Base-by-base conservation (phyloP, 2,797 vertebrate species). In the Ctenopoma multispine region DNA sequence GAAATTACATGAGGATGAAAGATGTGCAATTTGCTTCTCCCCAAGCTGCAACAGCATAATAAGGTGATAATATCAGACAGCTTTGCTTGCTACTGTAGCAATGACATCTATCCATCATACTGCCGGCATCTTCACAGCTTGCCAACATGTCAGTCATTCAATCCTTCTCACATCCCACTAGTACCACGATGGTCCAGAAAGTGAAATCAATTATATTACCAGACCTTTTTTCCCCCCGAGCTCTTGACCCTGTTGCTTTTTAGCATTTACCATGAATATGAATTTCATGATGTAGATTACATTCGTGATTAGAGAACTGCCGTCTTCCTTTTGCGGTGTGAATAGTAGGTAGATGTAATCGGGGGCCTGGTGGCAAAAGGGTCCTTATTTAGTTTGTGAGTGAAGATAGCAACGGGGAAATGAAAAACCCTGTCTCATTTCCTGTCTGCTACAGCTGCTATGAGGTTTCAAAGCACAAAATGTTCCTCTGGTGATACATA, bases 341-440 rank as follows among this genome's bases (percentile, higher is more conserved):
- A 85, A 89, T 57, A 85, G 80, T 85, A 86, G 89, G 88, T 84
- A 91, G 88, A 94, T 93, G 87, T 91, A 93, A 94, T 92, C 90
- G 63, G 75, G 76, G 79, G 73, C 62, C 73, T 69, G 56, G 75
- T 86, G 83, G 90, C 70, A 91, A 90, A 87, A 62, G 85, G 86
- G 76, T 74, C 82, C 84, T 90, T 86, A 91, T 94, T 94, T 88
- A 90, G 90, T 93, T 92, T 90, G 89, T 70, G 87, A 82, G 86
- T 57, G 83, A 75, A 90, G 90, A 93, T 91, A 91, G 89, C 77
- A 75, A 78, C 80, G 79, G 87, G 92, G 93, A 95, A 95, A 95
- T 95, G 93, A 95, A 95, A 94, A 94, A 90, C 68, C 86, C 70
- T 58, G 75, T 91, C 91, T 94, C 91, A 95, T 95, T 94, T 95